These are phyloP conservation scores for Rattus rattus DNA, from an alignment of 2,113 vertebrate genomes.

Conservation along the genomic window DNA sequence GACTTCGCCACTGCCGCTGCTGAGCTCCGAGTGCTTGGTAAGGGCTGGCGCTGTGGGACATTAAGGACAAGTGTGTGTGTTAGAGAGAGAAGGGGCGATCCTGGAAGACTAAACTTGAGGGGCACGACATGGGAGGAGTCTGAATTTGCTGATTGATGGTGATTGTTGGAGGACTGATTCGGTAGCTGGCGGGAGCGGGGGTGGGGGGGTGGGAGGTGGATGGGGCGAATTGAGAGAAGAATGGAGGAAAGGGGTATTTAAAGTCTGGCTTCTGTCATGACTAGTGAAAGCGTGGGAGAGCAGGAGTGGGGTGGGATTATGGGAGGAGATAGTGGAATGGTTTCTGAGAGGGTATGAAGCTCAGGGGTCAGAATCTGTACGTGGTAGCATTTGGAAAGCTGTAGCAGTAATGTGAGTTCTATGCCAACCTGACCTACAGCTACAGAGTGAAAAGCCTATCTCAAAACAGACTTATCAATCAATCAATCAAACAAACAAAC, in stretches of 20 bases:
- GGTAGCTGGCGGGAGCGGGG: neutral
- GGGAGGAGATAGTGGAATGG: neutral
- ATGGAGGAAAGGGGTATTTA: neutral
- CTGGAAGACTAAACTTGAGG: neutral
- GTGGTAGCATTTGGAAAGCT: neutral
- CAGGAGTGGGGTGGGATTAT: neutral
- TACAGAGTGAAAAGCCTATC: neutral
- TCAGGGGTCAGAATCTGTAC: neutral
- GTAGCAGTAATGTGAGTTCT: neutral
- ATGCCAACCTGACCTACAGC: neutral
- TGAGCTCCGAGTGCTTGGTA: constrained; percentile 95
- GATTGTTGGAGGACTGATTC: neutral
- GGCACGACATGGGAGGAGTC: neutral
- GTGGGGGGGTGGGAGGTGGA: neutral
- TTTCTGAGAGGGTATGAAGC: neutral
- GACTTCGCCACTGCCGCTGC: constrained; percentile 93
- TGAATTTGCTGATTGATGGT: neutral
- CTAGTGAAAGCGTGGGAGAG: neutral
- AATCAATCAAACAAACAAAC: too few relatives aligned
- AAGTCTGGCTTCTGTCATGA: neutral
- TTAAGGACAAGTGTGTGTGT: neutral
- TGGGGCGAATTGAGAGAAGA: neutral
- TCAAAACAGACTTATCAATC: neutral
- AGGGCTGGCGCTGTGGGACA: constrained; percentile 67
- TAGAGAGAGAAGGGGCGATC: neutral